Evolutionary conservation across 2,797 vertebrate species (phyloP), one percentile per base, ranked within the genome.

Genomic region (Botia kubotai): DNA sequence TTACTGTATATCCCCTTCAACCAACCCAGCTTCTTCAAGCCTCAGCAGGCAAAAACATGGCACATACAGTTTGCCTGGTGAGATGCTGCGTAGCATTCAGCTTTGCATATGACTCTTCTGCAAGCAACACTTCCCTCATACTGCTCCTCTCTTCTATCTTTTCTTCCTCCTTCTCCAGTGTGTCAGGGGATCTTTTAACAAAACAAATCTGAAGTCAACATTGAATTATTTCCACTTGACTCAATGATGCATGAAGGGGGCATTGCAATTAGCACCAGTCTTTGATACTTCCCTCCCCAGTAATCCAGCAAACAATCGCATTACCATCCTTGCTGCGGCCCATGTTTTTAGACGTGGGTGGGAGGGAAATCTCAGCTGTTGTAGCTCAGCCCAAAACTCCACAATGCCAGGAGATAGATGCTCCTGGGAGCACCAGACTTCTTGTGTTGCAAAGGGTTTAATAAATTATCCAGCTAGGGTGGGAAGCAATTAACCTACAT

Each of bases 161-260:
- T 29, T 75, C 48, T 75, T 86, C 75, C 72, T 77, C 80, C 79
- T 71, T 81, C 83, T 90, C 83, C 79, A 78, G 86, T 78, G 84
- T 39, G 75, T 89, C 88, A 86, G 60, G 57, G 77, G 85, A 90
- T 85, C 69, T 85, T 90, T 90, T 90, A 90, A 90, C 90, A 85
- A 89, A 91, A 92, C 88, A 80, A 92, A 92, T 86, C 83, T 65
- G 83, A 85, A 91, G 82, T 86, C 86, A 86, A 84, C 81, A 84
- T 90, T 87, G 83, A 93, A 90, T 92, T 91, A 92, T 92, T 93
- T 89, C 92, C 89, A 93, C 75, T 91, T 90, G 85, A 83, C 85
- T 91, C 89, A 83, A 87, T 88, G 89, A 89, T 91, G 90, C 90
- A 89, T 91, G 89, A 75, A 87, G 81, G 16, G 75, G 89, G 75